A percentile compares a stretch with the other conserved stretches of the same genome.
Conservation (phyloP, 2,888 invertebrate species). For the Cephus rjabovi region DNA sequence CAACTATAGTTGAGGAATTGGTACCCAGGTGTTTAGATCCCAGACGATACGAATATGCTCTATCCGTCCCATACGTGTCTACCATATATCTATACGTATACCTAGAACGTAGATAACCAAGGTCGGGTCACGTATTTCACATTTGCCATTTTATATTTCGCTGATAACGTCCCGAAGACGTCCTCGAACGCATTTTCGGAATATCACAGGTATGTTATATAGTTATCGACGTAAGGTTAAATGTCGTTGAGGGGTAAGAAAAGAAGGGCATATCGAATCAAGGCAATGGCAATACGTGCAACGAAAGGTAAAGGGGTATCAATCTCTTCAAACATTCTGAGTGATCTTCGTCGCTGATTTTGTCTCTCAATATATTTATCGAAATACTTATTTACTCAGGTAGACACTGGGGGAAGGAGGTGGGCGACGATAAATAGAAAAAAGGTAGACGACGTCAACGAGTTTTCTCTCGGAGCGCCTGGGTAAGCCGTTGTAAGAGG, state of each 20-base stretch:
- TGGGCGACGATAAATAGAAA: too few relatives aligned
- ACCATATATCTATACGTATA: not conserved
- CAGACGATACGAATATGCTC: not conserved
- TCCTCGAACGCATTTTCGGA: not conserved
- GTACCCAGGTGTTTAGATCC: not conserved
- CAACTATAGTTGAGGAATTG: not conserved
- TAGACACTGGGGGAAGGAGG: too few relatives aligned
- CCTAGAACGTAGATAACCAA: not conserved
- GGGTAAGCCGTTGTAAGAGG: not conserved
- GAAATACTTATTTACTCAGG: not conserved
- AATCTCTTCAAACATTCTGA: conserved; percentile 25
- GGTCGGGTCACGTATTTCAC: not conserved
- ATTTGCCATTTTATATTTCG: not conserved
- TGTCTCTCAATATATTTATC: not conserved
- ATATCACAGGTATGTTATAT: not conserved
- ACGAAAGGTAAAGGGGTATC: conserved; percentile 36
- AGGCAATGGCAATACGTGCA: conserved; percentile 8
- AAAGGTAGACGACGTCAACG: not conserved
- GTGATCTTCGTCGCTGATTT: not conserved
- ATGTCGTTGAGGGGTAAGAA: not conserved
- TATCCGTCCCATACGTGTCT: not conserved
- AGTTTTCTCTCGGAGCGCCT: not conserved
- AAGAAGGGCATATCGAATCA: conserved; percentile 3
- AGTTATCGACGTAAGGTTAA: not conserved
- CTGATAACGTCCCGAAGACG: not conserved